These are phyloP conservation scores for Dendrocincla fuliginosa DNA, from an alignment of 2,797 vertebrate genomes.

Conservation along the genomic window DNA sequence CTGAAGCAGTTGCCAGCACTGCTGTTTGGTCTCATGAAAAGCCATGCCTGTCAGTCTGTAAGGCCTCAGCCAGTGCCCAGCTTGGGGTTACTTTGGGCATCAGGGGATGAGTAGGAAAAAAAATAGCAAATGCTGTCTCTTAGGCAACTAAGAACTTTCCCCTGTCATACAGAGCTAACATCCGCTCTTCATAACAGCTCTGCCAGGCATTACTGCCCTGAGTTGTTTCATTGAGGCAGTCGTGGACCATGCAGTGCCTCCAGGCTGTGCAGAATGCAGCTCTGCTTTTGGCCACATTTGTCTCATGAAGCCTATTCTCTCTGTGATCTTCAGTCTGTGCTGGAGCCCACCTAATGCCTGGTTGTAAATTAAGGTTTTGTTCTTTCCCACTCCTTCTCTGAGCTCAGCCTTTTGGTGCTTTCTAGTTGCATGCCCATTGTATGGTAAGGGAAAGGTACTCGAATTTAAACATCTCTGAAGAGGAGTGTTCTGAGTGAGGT, in stretches of 20 bases:
- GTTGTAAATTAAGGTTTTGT: background rate
- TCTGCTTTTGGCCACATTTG: background rate
- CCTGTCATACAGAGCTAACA: background rate
- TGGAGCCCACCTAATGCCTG: background rate
- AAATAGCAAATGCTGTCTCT: background rate
- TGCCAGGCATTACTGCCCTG: background rate
- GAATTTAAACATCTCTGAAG: background rate
- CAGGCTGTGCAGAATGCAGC: background rate
- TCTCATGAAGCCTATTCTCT: background rate
- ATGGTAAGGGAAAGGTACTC: background rate
- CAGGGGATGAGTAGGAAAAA: background rate
- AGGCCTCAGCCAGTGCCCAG: background rate
- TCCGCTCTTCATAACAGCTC: background rate
- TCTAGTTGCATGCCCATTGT: background rate
- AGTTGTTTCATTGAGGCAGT: background rate
- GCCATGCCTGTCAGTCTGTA: background rate
- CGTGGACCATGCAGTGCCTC: rapidly evolving
- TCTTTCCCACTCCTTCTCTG: background rate
- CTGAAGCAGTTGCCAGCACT: background rate
- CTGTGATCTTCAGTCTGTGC: background rate
- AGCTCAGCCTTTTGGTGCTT: background rate
- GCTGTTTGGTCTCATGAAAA: background rate
- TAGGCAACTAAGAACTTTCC: background rate
- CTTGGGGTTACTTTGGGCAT: background rate
- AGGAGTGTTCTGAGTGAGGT: background rate